Evolutionary conservation across 2,113 vertebrate species (phyloP).

Genomic region (Cisticola juncidis): DNA sequence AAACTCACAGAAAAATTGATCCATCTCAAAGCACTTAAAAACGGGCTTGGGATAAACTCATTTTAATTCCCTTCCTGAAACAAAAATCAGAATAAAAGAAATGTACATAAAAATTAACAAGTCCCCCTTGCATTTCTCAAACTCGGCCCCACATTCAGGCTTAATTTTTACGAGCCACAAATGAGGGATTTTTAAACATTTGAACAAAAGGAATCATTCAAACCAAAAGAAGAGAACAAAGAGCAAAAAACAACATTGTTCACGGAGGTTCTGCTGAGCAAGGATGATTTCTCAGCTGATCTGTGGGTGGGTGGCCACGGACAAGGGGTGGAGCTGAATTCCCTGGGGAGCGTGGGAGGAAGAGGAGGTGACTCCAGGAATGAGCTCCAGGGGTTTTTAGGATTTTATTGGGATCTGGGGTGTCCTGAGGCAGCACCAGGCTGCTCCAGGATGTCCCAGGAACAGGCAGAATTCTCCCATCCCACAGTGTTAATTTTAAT

Average conservation of each 20-base stretch:
- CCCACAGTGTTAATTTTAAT: neutral
- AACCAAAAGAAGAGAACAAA: neutral
- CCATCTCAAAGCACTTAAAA: neutral
- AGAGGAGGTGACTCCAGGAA: neutral
- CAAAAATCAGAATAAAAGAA: neutral
- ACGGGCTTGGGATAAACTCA: neutral
- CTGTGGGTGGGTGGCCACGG: constrained; percentile 33
- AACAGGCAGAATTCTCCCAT: neutral
- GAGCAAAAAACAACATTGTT: constrained; percentile 11
- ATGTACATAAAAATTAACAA: neutral
- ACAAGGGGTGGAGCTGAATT: neutral
- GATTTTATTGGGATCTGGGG: constrained; percentile 7
- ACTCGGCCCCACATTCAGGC: neutral
- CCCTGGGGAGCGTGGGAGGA: neutral
- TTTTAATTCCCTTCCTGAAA: neutral
- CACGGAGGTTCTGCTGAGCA: neutral
- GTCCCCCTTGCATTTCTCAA: neutral
- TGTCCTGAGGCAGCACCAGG: neutral
- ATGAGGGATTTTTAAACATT: neutral
- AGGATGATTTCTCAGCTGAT: constrained; percentile 59
- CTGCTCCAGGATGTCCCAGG: neutral
- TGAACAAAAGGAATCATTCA: constrained; percentile 18
- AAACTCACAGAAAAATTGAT: neutral
- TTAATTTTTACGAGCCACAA: neutral
- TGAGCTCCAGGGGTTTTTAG: neutral